Base-by-base conservation (phyloP, 2,797 vertebrate species). In the Melanitta fusca region DNA sequence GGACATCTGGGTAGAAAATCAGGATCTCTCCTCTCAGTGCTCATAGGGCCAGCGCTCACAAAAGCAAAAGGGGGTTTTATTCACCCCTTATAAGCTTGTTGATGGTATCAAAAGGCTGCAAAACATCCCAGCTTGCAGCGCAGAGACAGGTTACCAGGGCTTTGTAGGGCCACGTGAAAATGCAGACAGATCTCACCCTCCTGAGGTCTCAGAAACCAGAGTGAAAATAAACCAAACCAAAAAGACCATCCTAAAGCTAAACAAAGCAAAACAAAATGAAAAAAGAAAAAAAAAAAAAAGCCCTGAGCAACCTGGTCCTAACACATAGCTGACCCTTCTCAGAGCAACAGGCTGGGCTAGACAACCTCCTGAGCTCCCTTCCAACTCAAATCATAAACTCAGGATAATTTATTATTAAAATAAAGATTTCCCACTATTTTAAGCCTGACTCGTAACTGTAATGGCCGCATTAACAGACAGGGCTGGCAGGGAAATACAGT, bases 1-100 rank as follows among this genome's bases (percentile, higher is more conserved):
- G 49, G 88, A 94, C 89, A 94, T 58, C 72, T 91, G 87, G 81
- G 57, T 30, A 69, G 79, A 93, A 92, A 96, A 95, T 66, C 65
- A 39, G 65, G 65, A 39, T 85, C 61, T 82, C 73, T 93, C 64
- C 82, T 73, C 34, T 12, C 72, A 65, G 8, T 0, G 0, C 56
- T 89, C 70, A 43, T 8, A 22, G 17, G 6, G 51, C 24, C 62
- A 68, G 7, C 0, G 12, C 51, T 88, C 39, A 91, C 73, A 77
- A 92, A 91, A 65, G 72, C 72, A 7, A 41, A 56, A 34, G 3
- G 32, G 53, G 19, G 5, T 14, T 80, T 84, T 84, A 75, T 81
- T 91, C 57, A 41, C 15, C 9, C 30, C 7, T 74, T 39, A 43
- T 64, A 89, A 61, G 32, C 32, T 7, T 6, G 91, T n/a, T 53